A percentile compares a stretch with the other conserved stretches of the same genome.
phyloP scores from a whole-genome alignment of 30 jellyfish, hydroid and myxozoan species.

The Rhopilema esculentum region DNA sequence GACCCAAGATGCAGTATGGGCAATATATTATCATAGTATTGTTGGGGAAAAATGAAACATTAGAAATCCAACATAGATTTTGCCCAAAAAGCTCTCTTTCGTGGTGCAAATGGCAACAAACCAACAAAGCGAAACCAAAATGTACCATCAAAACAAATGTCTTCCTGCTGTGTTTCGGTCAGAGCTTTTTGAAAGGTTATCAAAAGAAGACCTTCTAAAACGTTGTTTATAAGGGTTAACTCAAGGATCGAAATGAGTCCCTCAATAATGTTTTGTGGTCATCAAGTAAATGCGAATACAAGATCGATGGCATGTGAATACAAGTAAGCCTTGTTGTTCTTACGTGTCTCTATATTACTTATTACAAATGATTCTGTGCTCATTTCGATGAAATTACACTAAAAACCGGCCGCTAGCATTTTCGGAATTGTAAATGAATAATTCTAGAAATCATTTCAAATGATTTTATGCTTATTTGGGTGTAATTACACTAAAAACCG shows the following conservation, averaged over 20 bases:
- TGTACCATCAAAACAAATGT: not conserved
- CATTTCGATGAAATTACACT: too few species aligned
- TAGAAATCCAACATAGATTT: not conserved
- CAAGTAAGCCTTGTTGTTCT: too few species aligned
- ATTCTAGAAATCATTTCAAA: too few species aligned
- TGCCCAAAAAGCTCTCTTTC: not conserved
- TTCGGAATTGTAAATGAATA: too few species aligned
- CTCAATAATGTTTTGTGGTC: not conserved
- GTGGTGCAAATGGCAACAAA: not conserved
- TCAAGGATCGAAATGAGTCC: not conserved
- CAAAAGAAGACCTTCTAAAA: not conserved
- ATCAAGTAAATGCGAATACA: too few species aligned
- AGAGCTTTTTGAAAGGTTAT: not conserved
- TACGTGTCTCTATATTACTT: too few species aligned
- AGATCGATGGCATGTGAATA: too few species aligned
- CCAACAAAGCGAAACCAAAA: not conserved
- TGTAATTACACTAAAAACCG: too few species aligned
- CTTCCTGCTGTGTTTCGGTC: not conserved
- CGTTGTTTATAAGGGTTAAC: not conserved
- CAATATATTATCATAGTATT: not conserved
- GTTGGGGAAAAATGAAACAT: not conserved
- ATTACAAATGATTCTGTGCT: too few species aligned
- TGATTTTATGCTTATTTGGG: too few species aligned
- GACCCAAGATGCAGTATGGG: not conserved
- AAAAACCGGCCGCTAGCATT: too few species aligned